Conservation (phyloP, 2,888 invertebrate species). For the Caenorhabditis macrosperma region DNA sequence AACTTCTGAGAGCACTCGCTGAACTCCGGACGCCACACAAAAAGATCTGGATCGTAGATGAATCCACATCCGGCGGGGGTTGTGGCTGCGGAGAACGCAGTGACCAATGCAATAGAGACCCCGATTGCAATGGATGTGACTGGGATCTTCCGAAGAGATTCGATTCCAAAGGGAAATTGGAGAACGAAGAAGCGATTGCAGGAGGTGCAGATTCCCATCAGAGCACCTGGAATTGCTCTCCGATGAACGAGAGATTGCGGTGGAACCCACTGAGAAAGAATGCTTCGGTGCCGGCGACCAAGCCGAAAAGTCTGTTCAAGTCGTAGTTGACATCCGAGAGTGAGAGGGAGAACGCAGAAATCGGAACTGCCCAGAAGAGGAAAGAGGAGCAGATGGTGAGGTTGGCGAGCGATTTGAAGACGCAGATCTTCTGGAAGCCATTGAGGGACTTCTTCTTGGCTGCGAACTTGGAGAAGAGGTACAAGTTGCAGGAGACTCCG, state of each 20-base stretch:
- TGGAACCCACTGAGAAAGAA: not conserved
- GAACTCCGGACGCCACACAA: slow-evolving; percentile 21
- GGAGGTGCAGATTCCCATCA: slow-evolving; percentile 15
- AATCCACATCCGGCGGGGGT: slow-evolving; percentile 19
- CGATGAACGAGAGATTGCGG: too few species aligned
- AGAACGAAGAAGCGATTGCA: slow-evolving; percentile 28
- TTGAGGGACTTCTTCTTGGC: not conserved
- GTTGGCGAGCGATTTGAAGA: slow-evolving; percentile 27
- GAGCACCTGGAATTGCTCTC: slow-evolving; percentile 12
- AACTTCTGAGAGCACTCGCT: not conserved
- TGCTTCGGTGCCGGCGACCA: not conserved
- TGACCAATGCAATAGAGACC: not conserved
- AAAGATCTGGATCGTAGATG: slow-evolving; percentile 27
- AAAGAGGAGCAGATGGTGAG: slow-evolving; percentile 17
- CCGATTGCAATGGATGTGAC: not conserved
- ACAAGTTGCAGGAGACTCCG: slow-evolving; percentile 12
- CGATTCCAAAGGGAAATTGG: slow-evolving; percentile 31
- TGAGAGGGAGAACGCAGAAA: too few species aligned
- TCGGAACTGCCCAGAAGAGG: slow-evolving; percentile 41
- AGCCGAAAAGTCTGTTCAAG: not conserved
- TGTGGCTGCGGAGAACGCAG: not conserved
- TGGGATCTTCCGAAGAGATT: not conserved
- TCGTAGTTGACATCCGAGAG: not conserved
- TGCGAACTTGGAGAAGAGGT: slow-evolving; percentile 10
- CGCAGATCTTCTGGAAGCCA: slow-evolving; percentile 37